Evolutionary conservation across 1,140 invertebrate species (phyloP).

Genomic region (Drosophila tristis): DNA sequence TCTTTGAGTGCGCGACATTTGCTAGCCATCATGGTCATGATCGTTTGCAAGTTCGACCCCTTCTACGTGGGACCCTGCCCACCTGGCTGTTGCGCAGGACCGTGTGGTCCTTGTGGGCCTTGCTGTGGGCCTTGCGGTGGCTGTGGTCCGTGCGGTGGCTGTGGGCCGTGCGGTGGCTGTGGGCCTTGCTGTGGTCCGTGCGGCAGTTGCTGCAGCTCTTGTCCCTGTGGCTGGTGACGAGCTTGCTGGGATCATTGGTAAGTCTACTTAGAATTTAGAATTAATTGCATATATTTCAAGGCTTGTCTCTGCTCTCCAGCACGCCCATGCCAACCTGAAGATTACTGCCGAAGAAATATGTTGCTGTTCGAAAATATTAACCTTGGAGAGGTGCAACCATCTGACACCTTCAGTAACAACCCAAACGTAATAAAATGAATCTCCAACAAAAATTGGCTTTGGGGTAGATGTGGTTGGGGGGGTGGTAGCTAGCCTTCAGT

Average conservation of each 20-base stretch:
- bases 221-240: conserved; percentile 33
- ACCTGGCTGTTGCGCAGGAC: conserved; percentile 34
- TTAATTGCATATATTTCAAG: background rate
- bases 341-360: conserved; percentile 28
- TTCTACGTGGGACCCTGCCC: conserved; percentile 55
- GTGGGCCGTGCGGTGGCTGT: conserved; percentile 20
- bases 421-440: conserved; percentile 3
- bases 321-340: background rate
- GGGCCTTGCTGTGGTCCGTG: conserved; percentile 9
- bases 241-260: background rate
- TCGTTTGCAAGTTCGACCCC: conserved; percentile 43
- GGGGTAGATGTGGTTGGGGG: background rate
- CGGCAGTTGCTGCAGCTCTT: conserved; percentile 31
- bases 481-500: conserved; percentile 2
- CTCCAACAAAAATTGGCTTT: conserved; percentile 2
- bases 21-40: conserved; percentile 28
- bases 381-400: conserved; percentile 16
- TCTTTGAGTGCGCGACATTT: too few relatives aligned
- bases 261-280: background rate
- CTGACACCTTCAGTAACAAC: background rate
- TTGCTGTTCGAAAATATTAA: conserved; percentile 11
- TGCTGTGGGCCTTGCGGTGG: conserved; percentile 17
- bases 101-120: conserved; percentile 38
- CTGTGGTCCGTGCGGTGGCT: conserved; percentile 7
- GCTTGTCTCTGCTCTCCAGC: background rate